Conservation (phyloP, 2,888 invertebrate species). For the Cephus sareptanus region DNA sequence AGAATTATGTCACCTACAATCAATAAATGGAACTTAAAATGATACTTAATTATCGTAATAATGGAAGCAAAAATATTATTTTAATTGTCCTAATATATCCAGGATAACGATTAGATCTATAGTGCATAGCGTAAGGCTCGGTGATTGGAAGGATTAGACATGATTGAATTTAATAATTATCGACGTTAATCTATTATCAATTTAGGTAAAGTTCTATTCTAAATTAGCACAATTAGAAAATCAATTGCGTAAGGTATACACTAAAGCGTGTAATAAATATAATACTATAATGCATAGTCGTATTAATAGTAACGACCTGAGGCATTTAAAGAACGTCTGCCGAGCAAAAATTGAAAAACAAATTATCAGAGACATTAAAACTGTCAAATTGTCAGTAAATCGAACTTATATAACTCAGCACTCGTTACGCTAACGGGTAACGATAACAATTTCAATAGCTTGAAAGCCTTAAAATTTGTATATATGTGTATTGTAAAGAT, state of each 20-base stretch:
- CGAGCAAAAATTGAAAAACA: background rate
- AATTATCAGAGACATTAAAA: background rate
- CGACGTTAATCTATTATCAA: background rate
- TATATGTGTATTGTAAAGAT: background rate
- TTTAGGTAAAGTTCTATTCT: background rate
- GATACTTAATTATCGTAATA: background rate
- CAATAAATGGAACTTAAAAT: background rate
- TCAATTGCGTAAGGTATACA: background rate
- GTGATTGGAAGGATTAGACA: background rate
- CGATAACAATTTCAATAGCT: slow-evolving; percentile 11
- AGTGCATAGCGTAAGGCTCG: background rate
- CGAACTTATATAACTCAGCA: background rate
- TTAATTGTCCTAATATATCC: background rate
- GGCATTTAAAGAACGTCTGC: background rate
- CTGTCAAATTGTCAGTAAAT: background rate
- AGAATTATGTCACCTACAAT: background rate
- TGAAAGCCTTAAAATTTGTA: slow-evolving; percentile 9
- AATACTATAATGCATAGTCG: slow-evolving; percentile 3
- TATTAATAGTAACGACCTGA: background rate
- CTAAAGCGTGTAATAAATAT: slow-evolving; percentile 1
- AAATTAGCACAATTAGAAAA: background rate
- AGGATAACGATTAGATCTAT: background rate
- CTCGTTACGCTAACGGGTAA: background rate
- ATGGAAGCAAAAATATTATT: background rate
- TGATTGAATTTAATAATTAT: background rate